These are phyloP conservation scores for Cossypha polioptera DNA, from an alignment of 2,797 vertebrate species.

Conservation along the genomic window DNA sequence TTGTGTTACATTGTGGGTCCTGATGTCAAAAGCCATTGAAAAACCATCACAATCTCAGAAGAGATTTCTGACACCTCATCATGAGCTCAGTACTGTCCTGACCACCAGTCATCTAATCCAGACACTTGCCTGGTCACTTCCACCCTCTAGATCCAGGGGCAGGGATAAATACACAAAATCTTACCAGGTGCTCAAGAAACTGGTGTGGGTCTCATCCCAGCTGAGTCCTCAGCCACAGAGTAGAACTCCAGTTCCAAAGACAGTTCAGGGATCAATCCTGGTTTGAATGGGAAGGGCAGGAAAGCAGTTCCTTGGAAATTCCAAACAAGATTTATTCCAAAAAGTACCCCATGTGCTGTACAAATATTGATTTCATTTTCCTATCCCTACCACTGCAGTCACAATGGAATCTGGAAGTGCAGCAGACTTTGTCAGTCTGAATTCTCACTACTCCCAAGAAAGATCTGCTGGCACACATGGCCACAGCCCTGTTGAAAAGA, in stretches of 20 bases:
- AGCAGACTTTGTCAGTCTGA: neutral
- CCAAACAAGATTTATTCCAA: neutral
- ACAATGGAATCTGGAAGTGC: neutral
- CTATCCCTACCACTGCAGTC: neutral
- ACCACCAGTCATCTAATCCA: neutral
- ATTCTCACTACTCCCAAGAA: neutral
- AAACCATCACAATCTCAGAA: neutral
- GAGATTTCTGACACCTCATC: neutral
- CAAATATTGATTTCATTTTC: neutral
- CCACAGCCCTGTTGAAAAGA: neutral
- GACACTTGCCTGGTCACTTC: neutral
- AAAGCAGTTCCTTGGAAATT: neutral
- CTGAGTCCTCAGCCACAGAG: neutral
- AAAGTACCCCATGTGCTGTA: neutral
- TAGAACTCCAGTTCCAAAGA: neutral
- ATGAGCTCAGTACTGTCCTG: neutral
- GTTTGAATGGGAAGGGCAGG: neutral
- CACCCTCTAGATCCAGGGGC: neutral
- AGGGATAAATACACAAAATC: neutral
- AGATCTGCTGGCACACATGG: accelerated
- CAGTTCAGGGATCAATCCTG: neutral
- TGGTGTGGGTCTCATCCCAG: neutral
- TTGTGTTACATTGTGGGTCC: neutral
- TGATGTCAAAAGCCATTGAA: neutral
- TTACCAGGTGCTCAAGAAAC: neutral